phyloP scores from a whole-genome alignment of 1,140 invertebrate species.

The Diorhabda carinulata region DNA sequence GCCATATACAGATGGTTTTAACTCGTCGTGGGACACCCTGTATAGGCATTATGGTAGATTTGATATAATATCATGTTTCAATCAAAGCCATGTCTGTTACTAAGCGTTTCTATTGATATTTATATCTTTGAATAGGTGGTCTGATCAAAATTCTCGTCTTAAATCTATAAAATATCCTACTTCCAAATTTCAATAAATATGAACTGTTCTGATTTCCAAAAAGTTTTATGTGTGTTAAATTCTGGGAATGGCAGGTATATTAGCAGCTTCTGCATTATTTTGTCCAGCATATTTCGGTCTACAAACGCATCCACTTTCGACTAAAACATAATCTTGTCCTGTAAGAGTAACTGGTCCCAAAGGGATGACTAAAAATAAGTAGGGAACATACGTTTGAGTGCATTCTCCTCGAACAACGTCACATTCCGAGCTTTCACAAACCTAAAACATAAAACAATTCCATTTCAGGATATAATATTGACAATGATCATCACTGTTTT shows the following conservation, averaged over 20 bases:
- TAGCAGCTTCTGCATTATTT: conserved; percentile 48
- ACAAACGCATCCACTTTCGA: conserved; percentile 88
- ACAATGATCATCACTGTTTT: too few species aligned
- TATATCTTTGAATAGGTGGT: too few species aligned
- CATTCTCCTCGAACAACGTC: conserved; percentile 83
- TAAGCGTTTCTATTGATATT: too few species aligned
- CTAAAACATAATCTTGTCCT: conserved; percentile 86
- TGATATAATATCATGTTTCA: too few species aligned
- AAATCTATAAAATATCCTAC: too few species aligned
- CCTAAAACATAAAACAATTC: conserved; percentile 38
- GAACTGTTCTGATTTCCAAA: too few species aligned
- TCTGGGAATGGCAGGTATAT: conserved; percentile 41
- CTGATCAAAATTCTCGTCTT: too few species aligned
- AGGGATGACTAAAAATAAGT: conserved; percentile 85
- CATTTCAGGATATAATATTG: neutral
- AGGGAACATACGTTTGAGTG: conserved; percentile 88
- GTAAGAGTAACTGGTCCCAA: conserved; percentile 85
- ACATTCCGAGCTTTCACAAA: conserved; percentile 65
- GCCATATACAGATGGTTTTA: too few species aligned
- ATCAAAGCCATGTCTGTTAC: too few species aligned
- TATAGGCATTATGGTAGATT: too few species aligned
- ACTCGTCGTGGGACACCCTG: too few species aligned
- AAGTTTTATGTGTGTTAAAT: conserved; percentile 21
- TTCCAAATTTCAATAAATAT: too few species aligned
- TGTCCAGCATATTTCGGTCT: conserved; percentile 71